These are phyloP conservation scores for Imbricaverruca yamaguchii DNA, from an alignment of 2,888 invertebrate genomes.

Conservation along the genomic window DNA sequence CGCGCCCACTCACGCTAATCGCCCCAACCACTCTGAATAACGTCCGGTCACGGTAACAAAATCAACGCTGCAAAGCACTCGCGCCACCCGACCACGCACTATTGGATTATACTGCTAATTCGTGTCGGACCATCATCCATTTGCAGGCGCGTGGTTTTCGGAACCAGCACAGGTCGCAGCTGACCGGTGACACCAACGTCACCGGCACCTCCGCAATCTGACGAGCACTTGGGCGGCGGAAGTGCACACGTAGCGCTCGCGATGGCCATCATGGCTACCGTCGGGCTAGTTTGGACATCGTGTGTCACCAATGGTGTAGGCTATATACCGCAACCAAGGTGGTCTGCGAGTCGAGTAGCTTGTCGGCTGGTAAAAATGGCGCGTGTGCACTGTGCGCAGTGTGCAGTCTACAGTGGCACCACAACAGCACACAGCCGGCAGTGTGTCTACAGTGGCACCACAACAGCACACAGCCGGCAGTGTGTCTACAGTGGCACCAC, in stretches of 20 bases:
- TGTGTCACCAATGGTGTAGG: neutral
- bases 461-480: too few species aligned
- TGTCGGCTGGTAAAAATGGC: too few species aligned
- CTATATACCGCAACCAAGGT: neutral
- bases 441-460: too few species aligned
- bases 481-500: too few species aligned
- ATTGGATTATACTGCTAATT: neutral
- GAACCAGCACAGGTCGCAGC: neutral
- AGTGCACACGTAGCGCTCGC: neutral
- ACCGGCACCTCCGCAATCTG: neutral
- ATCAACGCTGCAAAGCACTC: neutral
- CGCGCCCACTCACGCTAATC: slow-evolving; percentile 38
- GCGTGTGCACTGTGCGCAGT: too few species aligned
- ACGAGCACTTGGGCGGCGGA: neutral
- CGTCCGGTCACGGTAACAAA: neutral
- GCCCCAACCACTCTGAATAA: neutral
- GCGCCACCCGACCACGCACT: neutral
- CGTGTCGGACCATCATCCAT: neutral
- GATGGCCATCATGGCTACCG: neutral
- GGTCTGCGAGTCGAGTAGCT: too few species aligned
- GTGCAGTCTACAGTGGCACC: too few species aligned
- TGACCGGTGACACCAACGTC: neutral
- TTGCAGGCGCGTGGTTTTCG: neutral
- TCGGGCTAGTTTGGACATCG: neutral
- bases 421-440: too few species aligned